These are phyloP conservation scores for Nycticorax nycticorax DNA, from an alignment of 2,113 vertebrate genomes.

Conservation along the genomic window DNA sequence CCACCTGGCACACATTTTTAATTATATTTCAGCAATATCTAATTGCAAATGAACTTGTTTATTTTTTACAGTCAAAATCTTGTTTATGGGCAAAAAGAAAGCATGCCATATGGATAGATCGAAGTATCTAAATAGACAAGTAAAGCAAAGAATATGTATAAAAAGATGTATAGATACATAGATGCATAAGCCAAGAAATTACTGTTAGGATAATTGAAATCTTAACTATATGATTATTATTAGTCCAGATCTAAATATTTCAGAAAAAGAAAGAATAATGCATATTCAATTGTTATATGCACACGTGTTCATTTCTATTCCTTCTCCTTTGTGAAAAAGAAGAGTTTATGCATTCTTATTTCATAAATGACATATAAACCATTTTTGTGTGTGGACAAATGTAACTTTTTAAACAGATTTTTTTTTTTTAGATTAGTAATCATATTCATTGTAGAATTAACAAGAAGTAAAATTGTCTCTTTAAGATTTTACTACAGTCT, in stretches of 20 bases:
- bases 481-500: background rate
- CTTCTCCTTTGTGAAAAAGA: background rate
- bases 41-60: background rate
- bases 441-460: background rate
- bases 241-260: background rate
- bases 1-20: background rate
- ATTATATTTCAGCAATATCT: conserved; percentile 2
- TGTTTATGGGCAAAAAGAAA: background rate
- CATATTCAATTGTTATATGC: accelerated
- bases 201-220: background rate
- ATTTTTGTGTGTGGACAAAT: background rate
- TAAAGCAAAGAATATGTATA: background rate
- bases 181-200: background rate
- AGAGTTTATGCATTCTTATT: background rate
- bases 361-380: background rate
- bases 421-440: background rate
- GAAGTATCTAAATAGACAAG: background rate
- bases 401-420: background rate
- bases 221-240: background rate
- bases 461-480: background rate
- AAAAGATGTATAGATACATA: background rate
- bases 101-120: background rate
- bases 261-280: background rate
- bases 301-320: background rate
- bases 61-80: background rate